Conservation (phyloP, 2,888 invertebrate species). For the Drosophila anomalata region DNA sequence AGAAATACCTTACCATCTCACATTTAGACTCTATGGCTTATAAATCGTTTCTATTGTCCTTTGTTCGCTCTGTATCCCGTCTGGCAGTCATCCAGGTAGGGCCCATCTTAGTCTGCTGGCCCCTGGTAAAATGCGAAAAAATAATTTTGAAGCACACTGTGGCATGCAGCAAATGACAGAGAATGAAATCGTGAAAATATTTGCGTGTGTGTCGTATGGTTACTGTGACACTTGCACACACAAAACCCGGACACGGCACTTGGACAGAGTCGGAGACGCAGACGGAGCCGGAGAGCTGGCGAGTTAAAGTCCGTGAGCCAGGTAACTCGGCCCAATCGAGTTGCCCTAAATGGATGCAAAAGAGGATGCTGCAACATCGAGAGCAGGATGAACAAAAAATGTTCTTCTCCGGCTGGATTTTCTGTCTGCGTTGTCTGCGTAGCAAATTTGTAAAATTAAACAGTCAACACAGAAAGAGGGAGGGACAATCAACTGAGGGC, state of each 20-base stretch:
- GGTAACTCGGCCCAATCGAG: slow-evolving; percentile 34
- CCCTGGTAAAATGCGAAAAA: slow-evolving; percentile 57
- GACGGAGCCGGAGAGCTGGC: slow-evolving; percentile 8
- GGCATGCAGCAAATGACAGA: slow-evolving; percentile 83
- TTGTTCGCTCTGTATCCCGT: slow-evolving; percentile 27
- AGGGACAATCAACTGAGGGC: slow-evolving; percentile 41
- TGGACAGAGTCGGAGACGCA: slow-evolving; percentile 16
- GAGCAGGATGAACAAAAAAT: slow-evolving; percentile 44
- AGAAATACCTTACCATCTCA: neutral
- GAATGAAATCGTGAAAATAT: slow-evolving; percentile 83
- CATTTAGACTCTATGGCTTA: neutral
- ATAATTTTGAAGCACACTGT: slow-evolving; percentile 82
- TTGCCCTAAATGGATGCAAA: slow-evolving; percentile 73
- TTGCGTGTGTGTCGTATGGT: slow-evolving; percentile 82
- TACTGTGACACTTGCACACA: slow-evolving; percentile 75
- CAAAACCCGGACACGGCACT: slow-evolving; percentile 26
- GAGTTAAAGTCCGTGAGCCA: slow-evolving; percentile 15
- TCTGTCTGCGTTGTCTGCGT: slow-evolving; percentile 63
- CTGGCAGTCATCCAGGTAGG: slow-evolving; percentile 45
- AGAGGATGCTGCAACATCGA: slow-evolving; percentile 52
- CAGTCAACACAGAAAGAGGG: slow-evolving; percentile 68
- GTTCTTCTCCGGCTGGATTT: slow-evolving; percentile 50
- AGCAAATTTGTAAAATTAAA: slow-evolving; percentile 80
- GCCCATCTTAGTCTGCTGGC: slow-evolving; percentile 31
- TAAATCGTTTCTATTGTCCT: neutral